Base-by-base conservation (phyloP, 2,888 invertebrate species). In the Heliconius ethilla region DNA sequence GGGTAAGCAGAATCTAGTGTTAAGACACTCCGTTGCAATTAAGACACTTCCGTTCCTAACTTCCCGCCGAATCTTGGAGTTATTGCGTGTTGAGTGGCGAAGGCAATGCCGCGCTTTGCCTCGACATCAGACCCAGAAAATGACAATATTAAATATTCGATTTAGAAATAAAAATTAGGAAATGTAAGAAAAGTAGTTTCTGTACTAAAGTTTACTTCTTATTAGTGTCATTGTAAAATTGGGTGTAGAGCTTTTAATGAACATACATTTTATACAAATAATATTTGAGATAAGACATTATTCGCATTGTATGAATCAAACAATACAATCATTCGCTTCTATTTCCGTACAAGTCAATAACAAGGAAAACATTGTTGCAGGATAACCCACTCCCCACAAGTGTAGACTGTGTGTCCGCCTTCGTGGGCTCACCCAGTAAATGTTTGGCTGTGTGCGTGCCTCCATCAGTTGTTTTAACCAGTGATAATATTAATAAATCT, bases 351-450 rank as follows among this genome's bases (percentile, higher is more conserved):
- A 9, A 45, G 33, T 55, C 29, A 67, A 55, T 75, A 66, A 75
- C 51, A 37, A 45, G 66, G 75, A 72, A 70, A 75, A 80, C 82
- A 78, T 77, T 81, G 81, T 92, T 91, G 27, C 89, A 94, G 94
- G 94, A 94, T 82, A 89, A 85, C 78, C 93, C 93, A 55, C 83
- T 83, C 74, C 83, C 87, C 77, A 84, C 85, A 63, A 85, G 82
- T 78, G 77, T 85, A 77, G 89, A 90, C 70, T 78, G 79, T 78
- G 76, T 80, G 59, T 76, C 81, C 73, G 73, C 81, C 66, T 83
- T 82, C 80, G 80, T 82, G 77, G 81, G 80, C 67, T 80, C 83
- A 74, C 81, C 81, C 70, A 83, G 77, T 79, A 87, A 87, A 84
- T 87, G 85, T 82, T 81, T 87, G 76, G 85, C 88, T 83, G 86